Evolutionary conservation across 2,888 invertebrate species (phyloP).

Genomic region (Halocaridina rubra): DNA sequence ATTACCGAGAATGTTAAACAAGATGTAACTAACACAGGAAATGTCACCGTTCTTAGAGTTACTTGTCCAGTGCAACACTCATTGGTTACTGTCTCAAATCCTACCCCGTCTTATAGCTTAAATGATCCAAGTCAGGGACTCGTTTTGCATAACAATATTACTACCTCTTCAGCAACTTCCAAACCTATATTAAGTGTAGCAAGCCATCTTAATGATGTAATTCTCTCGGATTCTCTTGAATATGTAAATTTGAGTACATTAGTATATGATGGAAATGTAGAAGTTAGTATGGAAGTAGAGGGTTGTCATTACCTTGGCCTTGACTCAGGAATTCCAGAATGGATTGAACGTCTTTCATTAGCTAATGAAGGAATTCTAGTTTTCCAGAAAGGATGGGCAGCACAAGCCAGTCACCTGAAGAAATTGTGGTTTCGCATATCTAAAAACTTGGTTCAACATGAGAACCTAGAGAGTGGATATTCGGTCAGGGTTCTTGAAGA

Average conservation of each 20-base stretch:
- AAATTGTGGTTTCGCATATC: constrained; percentile 23
- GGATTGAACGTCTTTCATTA: constrained; percentile 19
- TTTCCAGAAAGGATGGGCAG: neutral
- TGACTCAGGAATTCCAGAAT: constrained; percentile 10
- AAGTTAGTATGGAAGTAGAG: constrained; percentile 12
- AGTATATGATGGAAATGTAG: neutral
- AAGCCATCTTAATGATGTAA: neutral
- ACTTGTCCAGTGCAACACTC: neutral
- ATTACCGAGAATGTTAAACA: neutral
- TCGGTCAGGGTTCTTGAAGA: neutral
- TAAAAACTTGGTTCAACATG: neutral
- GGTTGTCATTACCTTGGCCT: constrained; percentile 18
- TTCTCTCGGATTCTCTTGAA: neutral
- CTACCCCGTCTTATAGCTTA: too few relatives aligned
- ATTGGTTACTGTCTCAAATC: neutral
- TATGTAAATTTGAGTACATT: constrained; percentile 12
- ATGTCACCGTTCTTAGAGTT: neutral
- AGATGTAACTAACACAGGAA: neutral
- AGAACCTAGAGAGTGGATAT: neutral
- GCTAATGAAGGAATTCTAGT: neutral
- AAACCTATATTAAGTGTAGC: neutral
- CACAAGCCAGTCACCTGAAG: neutral
- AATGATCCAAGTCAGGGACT: too few relatives aligned
- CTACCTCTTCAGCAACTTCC: neutral
- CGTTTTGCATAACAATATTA: neutral